Conservation (phyloP, 1,140 invertebrate species). For the Hylaeus volcanicus region DNA sequence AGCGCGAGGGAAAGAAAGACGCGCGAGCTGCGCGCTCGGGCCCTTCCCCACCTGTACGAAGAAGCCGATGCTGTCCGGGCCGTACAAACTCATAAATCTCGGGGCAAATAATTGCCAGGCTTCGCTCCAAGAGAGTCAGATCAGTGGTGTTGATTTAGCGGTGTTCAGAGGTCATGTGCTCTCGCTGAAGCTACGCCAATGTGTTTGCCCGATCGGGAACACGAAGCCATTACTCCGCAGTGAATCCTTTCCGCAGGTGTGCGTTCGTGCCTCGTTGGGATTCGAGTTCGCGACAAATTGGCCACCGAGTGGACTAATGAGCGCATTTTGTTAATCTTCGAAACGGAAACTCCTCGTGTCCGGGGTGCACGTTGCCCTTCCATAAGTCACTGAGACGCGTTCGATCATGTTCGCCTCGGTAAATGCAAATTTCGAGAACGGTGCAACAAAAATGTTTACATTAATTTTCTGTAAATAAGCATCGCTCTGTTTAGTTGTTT, state of each 20-base stretch:
- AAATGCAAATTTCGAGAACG: too few species aligned
- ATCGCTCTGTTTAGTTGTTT: too few species aligned
- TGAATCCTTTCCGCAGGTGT: slow-evolving; percentile 15
- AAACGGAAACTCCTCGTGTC: too few species aligned
- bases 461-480: too few species aligned
- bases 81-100: slow-evolving; percentile 78
- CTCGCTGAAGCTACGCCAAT: slow-evolving; percentile 50
- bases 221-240: slow-evolving; percentile 26
- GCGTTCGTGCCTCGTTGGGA: neutral
- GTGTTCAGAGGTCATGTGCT: slow-evolving; percentile 73
- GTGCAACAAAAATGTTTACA: too few species aligned
- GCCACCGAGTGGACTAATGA: neutral
- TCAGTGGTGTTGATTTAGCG: slow-evolving; percentile 78
- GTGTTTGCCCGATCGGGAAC: slow-evolving; percentile 45
- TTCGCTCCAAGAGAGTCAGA: slow-evolving; percentile 66
- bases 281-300: slow-evolving; percentile 14
- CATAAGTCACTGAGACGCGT: too few species aligned
- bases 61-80: slow-evolving; percentile 63
- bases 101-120: slow-evolving; percentile 78
- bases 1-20: slow-evolving; percentile 46
- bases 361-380: too few species aligned
- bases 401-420: too few species aligned
- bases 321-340: neutral
- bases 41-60: slow-evolving; percentile 36
- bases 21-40: slow-evolving; percentile 20